phyloP scores from a whole-genome alignment of 2,888 invertebrate genomes.

The Chloromyia formosa region DNA sequence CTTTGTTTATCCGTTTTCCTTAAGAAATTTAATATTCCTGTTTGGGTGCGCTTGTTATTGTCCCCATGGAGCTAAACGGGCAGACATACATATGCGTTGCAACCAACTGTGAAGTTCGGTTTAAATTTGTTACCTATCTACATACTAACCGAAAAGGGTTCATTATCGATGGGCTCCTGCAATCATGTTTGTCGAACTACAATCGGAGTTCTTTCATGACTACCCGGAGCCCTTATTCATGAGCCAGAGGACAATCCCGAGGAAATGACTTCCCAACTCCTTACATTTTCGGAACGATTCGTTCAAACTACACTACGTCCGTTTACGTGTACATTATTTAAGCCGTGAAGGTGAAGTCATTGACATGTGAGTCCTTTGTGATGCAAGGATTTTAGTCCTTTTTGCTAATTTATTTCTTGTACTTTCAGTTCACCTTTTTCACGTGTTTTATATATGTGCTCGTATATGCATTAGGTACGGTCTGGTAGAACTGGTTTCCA shows the following conservation, averaged over 20 bases:
- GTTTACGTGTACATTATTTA: conserved; percentile 15
- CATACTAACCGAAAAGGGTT: not conserved
- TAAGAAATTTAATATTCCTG: conserved; percentile 28
- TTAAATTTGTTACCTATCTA: not conserved
- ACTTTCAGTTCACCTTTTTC: conserved; percentile 14
- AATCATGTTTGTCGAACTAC: not conserved
- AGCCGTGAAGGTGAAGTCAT: conserved; percentile 20
- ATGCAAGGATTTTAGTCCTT: conserved; percentile 12
- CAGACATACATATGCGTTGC: not conserved
- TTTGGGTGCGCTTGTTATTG: not conserved
- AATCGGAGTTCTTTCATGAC: not conserved
- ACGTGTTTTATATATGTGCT: not conserved
- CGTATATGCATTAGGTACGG: conserved; percentile 22
- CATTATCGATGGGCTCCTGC: not conserved
- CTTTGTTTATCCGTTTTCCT: not conserved
- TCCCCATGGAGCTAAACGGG: not conserved
- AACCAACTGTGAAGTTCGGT: not conserved
- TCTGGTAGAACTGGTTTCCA: conserved; percentile 20
- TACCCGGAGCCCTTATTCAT: not conserved
- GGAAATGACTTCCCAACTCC: not conserved
- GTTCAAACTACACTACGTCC: too few relatives aligned
- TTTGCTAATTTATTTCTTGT: conserved; percentile 14
- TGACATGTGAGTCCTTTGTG: conserved; percentile 31
- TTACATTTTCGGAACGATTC: not conserved
- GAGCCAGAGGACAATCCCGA: not conserved